Evolutionary conservation across 2,888 invertebrate genomes (phyloP).

Genomic region (Cryptocephalus primarius): DNA sequence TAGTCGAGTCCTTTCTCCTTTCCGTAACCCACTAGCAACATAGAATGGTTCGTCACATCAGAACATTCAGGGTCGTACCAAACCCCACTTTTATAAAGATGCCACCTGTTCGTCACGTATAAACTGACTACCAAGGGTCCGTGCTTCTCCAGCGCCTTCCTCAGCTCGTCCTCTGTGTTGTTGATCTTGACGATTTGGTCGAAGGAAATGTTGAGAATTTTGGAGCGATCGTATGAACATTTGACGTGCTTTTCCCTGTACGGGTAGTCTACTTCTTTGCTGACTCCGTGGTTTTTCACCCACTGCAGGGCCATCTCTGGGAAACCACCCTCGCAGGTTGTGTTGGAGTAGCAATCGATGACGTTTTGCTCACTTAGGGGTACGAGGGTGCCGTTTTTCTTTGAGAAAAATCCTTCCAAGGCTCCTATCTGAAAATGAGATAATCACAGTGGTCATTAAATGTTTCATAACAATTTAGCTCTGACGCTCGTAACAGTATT

Average conservation of each 20-base stretch:
- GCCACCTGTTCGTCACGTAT: conserved; percentile 7
- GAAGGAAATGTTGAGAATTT: conserved; percentile 4
- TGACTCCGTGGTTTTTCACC: conserved; percentile 7
- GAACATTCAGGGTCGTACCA: conserved; percentile 10
- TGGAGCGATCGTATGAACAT: conserved; percentile 2
- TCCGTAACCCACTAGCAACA: conserved; percentile 10
- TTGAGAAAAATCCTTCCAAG: conserved; percentile 10
- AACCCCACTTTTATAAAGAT: conserved; percentile 9
- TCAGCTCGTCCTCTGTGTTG: conserved; percentile 3
- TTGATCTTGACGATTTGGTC: neutral
- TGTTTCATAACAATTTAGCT: no score
- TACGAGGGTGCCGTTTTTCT: conserved; percentile 7
- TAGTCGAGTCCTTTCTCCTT: conserved; percentile 9
- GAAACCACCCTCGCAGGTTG: conserved; percentile 7
- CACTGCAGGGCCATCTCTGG: conserved; percentile 5
- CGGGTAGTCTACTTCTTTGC: conserved; percentile 8
- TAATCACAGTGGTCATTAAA: neutral
- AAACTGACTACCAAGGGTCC: conserved; percentile 7
- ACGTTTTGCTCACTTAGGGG: conserved; percentile 12
- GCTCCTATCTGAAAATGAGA: conserved; percentile 7
- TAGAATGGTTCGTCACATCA: conserved; percentile 4
- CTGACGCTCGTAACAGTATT: no score
- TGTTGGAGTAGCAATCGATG: conserved; percentile 19
- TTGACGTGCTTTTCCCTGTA: conserved; percentile 6
- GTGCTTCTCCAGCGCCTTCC: conserved; percentile 3